Evolutionary conservation across 1,140 invertebrate genomes (phyloP).

Genomic region (Vanessa atalanta): DNA sequence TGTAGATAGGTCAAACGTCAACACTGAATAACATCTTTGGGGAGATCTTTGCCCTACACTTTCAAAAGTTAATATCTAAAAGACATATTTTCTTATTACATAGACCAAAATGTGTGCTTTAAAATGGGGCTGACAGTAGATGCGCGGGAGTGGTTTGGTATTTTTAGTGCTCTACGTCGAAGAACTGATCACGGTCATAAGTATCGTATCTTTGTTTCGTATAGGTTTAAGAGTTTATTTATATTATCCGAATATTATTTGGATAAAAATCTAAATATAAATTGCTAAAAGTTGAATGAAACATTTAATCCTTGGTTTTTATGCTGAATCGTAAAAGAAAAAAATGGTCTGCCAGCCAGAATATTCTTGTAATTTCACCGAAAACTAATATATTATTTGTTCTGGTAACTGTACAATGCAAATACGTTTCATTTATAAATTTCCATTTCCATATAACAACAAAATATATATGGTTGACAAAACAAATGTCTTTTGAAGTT

Average conservation of each 20-base stretch:
- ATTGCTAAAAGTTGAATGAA: not conserved
- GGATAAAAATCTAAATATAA: not conserved
- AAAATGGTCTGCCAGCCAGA: not conserved
- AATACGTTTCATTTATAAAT: no score
- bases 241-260: not conserved
- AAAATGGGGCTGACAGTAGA: not conserved
- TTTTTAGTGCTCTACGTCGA: not conserved
- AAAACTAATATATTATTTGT: not conserved
- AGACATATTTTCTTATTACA: not conserved
- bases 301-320: not conserved
- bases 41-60: no score
- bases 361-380: not conserved
- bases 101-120: not conserved
- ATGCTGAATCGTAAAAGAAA: not conserved
- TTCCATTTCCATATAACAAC: no score
- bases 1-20: no score
- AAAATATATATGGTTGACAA: no score
- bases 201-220: not conserved
- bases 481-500: not conserved
- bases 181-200: slow-evolving; percentile 8
- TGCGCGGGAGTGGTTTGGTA: slow-evolving; percentile 3
- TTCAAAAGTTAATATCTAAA: no score
- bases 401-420: no score
- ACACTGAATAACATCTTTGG: no score
- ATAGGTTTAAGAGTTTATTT: not conserved